These are phyloP conservation scores for Phalacrocorax carbo DNA, from an alignment of 2,113 vertebrate genomes.

Conservation along the genomic window DNA sequence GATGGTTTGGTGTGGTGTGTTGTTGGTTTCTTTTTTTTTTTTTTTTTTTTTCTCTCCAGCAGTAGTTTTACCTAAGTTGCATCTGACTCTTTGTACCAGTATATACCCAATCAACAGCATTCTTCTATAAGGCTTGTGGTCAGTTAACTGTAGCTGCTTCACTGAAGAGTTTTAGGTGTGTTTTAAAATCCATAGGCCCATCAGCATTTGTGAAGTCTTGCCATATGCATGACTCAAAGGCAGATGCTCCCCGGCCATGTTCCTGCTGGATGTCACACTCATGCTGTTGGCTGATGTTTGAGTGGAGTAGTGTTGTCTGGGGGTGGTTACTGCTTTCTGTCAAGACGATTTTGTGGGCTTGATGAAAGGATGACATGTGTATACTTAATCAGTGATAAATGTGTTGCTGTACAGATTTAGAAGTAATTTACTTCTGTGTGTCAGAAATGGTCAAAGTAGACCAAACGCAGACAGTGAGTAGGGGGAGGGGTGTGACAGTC, in stretches of 20 bases:
- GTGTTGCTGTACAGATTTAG: background rate
- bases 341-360: background rate
- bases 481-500: background rate
- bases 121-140: background rate
- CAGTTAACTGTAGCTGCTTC: background rate
- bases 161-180: background rate
- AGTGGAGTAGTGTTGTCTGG: background rate
- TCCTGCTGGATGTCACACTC: background rate
- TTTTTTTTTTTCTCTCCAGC: background rate
- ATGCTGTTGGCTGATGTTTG: background rate
- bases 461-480: background rate
- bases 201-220: background rate
- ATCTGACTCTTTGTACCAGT: background rate
- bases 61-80: background rate
- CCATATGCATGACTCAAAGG: background rate
- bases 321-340: background rate
- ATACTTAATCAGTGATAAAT: background rate
- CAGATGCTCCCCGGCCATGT: fast-evolving
- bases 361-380: background rate
- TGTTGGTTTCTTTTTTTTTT: too few species aligned
- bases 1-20: too few species aligned
- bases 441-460: background rate
- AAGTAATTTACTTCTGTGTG: background rate
- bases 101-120: fast-evolving
- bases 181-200: fast-evolving